phyloP scores from a whole-genome alignment of 2,797 vertebrate genomes.

The Acipenser oxyrinchus region DNA sequence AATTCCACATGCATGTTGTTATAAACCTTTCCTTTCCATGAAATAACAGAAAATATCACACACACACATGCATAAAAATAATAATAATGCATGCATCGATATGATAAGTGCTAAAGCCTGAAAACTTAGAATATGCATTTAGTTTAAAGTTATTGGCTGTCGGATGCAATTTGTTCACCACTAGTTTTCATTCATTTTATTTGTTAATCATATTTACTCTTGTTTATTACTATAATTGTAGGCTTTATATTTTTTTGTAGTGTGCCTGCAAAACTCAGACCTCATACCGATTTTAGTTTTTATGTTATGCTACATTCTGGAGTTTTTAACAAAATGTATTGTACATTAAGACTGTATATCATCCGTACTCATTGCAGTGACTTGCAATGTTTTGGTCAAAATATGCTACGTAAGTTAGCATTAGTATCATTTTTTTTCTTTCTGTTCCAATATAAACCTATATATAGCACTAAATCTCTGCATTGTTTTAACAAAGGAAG shows the following conservation, averaged over 20 bases:
- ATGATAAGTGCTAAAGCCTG: too few species aligned
- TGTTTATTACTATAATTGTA: neutral
- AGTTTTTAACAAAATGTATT: neutral
- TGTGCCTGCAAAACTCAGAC: slow-evolving; percentile 3
- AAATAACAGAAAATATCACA: neutral
- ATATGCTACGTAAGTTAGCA: slow-evolving; percentile 4
- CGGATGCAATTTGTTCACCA: neutral
- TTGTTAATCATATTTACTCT: neutral
- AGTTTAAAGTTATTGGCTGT: neutral
- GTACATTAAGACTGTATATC: neutral
- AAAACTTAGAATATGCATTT: neutral
- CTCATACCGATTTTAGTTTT: neutral
- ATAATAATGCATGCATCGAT: too few species aligned
- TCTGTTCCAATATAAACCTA: neutral
- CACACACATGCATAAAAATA: neutral
- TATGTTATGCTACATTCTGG: neutral
- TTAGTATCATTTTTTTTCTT: neutral
- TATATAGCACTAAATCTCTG: slow-evolving; percentile 1
- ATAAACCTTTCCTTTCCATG: neutral
- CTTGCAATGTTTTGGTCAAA: slow-evolving; percentile 2
- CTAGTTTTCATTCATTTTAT: slow-evolving; percentile 1
- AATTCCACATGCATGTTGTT: neutral
- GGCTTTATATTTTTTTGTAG: neutral
- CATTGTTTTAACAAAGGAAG: neutral
- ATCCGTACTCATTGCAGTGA: neutral